These are phyloP conservation scores for Ditylenchus dipsaci DNA, from an alignment of 1,140 invertebrate genomes.

Conservation along the genomic window DNA sequence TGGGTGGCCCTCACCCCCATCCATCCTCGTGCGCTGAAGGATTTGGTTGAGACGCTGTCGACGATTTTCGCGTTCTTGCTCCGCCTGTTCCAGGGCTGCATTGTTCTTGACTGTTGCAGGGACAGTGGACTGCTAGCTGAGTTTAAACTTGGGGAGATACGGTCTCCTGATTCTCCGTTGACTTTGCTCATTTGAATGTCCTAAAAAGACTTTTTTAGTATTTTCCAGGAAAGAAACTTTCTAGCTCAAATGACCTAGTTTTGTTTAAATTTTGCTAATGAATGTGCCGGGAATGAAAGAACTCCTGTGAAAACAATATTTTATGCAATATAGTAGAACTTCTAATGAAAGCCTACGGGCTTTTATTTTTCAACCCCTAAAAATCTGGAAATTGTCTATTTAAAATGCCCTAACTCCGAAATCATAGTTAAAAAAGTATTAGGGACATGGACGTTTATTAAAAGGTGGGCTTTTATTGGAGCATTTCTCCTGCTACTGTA, in stretches of 20 bases:
- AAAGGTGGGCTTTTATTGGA: too few species aligned
- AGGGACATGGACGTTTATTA: too few species aligned
- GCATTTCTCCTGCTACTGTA: not conserved
- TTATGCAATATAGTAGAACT: too few species aligned
- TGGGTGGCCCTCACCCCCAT: not conserved
- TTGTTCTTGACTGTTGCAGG: not conserved
- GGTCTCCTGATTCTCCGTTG: constrained; percentile 9
- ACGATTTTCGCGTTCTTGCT: constrained; percentile 22
- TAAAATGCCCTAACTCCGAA: too few species aligned
- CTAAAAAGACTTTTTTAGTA: not conserved
- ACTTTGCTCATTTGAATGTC: constrained; percentile 1
- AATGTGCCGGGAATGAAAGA: too few species aligned
- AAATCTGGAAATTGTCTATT: too few species aligned
- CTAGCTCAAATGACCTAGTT: not conserved
- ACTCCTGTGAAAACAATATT: too few species aligned
- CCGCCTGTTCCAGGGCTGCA: constrained; percentile 4
- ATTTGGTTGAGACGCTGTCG: constrained; percentile 27
- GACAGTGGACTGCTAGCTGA: constrained; percentile 1
- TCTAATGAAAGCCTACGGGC: too few species aligned
- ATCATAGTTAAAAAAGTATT: too few species aligned
- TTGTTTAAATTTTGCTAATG: too few species aligned
- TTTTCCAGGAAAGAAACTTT: not conserved
- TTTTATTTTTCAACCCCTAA: too few species aligned
- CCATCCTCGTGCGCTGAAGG: constrained; percentile 27
- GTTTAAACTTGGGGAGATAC: not conserved